Conservation (phyloP, 2,113 vertebrate genomes). For the Neofelis nebulosa region DNA sequence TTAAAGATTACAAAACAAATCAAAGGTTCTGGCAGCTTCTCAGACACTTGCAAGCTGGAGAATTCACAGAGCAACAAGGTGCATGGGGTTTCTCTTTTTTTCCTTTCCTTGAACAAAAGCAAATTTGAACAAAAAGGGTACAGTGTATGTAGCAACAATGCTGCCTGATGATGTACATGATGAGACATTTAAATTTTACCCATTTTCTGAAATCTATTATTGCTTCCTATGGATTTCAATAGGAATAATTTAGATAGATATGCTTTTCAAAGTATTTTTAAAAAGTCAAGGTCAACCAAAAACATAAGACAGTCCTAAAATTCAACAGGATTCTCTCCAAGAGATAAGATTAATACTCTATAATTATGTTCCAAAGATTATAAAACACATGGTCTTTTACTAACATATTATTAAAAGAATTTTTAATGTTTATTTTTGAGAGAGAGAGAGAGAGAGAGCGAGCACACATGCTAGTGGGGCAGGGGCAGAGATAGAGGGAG, state of each 20-base stretch:
- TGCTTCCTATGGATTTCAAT: slow-evolving; percentile 51
- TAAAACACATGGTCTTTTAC: not conserved
- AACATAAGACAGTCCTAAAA: not conserved
- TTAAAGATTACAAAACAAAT: slow-evolving; percentile 75
- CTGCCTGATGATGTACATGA: slow-evolving; percentile 1
- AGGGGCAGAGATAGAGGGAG: no score
- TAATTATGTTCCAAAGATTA: not conserved
- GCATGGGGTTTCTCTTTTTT: not conserved
- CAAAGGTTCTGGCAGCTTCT: slow-evolving; percentile 53
- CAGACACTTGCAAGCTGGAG: not conserved
- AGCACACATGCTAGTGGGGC: no score
- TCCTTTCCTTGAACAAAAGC: slow-evolving; percentile 47
- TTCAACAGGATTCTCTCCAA: not conserved
- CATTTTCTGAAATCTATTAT: not conserved
- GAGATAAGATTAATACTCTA: not conserved
- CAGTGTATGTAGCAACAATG: not conserved
- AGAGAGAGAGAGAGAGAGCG: no score
- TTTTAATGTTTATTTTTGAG: no score
- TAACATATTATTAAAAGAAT: not conserved
- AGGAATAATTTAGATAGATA: slow-evolving; percentile 42
- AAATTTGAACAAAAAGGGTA: slow-evolving; percentile 50
- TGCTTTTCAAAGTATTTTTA: slow-evolving; percentile 32
- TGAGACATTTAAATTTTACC: not conserved
- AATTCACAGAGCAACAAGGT: slow-evolving; percentile 52
- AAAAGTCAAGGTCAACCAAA: not conserved